Evolutionary conservation across 2,888 invertebrate genomes (phyloP), one percentile per base, ranked within the genome.

Genomic region (Nemotelus pantherinus): DNA sequence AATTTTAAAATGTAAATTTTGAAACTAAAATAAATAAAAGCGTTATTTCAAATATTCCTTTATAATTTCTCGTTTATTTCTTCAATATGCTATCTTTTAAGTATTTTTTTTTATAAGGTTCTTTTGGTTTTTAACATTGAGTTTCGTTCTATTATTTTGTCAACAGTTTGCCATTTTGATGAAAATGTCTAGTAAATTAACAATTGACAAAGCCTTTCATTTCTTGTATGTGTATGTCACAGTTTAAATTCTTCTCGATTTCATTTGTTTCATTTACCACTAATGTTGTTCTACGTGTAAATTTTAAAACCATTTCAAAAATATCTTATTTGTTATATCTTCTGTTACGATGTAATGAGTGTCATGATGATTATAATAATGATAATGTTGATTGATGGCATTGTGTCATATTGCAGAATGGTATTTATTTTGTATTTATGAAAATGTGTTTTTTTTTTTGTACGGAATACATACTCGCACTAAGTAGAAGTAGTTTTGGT

Each of bases 71-170:
- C 67, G 44, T 71, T 71, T 71, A 71, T 71, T 71, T 44, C 43
- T 71, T 71, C 65, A 65, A 10, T 71, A 71, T 55, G 43, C 53
- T 68, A 68, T 43, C 43, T 71, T 68, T 71, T 71, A 71, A 71
- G 71, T 71, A 71, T 55, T 53, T 71, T 25, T n/a, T 25, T 47
- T 68, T 71, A 55, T 71, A 71, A 71, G 71, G 53, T 71, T 57
- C 41, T 55, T 45, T 43, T 71, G 53, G 53, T 55, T 71, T 55
- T 71, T 44, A 41, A 53, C 53, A 68, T 71, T 55, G 55, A 71
- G 57, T 55, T 71, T 71, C n/a, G 55, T 10, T 3, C 5, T 63
- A 25, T 25, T 50, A 50, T 50, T 41, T 45, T n/a, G 65, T 65
- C 47, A 57, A 71, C 55, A 71, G 39, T 55, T 39, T 71, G 10